Percentiles rank a stretch among this genome's conserved stretches.
Evolutionary conservation across 2,797 vertebrate genomes (phyloP).

Genomic region (Scomberomorus guttatus): DNA sequence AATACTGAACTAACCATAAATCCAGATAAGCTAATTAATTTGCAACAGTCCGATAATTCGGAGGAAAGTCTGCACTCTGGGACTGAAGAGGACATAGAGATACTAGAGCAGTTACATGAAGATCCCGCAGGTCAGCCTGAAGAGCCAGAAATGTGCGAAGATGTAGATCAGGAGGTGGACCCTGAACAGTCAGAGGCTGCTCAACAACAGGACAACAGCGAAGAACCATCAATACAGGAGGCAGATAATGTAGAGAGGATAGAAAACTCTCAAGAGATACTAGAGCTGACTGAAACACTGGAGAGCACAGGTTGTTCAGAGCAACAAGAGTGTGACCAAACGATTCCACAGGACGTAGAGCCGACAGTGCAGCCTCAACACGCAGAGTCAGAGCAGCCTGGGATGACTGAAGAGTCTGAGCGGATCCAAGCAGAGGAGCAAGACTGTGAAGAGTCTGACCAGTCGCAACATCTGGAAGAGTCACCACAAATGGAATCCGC

Average conservation of each 20-base stretch:
- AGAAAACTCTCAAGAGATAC: slow-evolving; percentile 22
- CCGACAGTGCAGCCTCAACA: slow-evolving; percentile 8
- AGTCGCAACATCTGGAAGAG: slow-evolving; percentile 27
- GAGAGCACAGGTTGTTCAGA: slow-evolving; percentile 38
- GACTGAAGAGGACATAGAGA: slow-evolving; percentile 32
- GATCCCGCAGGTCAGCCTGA: slow-evolving; percentile 14
- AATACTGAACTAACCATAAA: neutral
- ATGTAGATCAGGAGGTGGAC: slow-evolving; percentile 39
- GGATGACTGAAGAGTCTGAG: slow-evolving; percentile 8
- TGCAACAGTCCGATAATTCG: slow-evolving; percentile 18
- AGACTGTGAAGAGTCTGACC: neutral
- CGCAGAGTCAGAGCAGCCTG: slow-evolving; percentile 12
- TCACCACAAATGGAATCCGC: slow-evolving; percentile 30
- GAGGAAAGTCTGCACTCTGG: slow-evolving; percentile 23
- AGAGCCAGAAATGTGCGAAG: slow-evolving; percentile 53
- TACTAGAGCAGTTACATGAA: slow-evolving; percentile 25
- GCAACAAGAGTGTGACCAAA: slow-evolving; percentile 27
- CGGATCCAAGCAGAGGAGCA: slow-evolving; percentile 19
- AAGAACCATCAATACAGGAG: slow-evolving; percentile 17
- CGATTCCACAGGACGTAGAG: neutral
- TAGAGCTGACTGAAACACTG: slow-evolving; percentile 24
- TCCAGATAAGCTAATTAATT: slow-evolving; percentile 34
- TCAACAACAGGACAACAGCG: neutral
- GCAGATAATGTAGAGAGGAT: slow-evolving; percentile 28
- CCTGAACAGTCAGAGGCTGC: slow-evolving; percentile 38